phyloP scores from a whole-genome alignment of 2,797 vertebrate genomes.

The Poeciliopsis presidionis region DNA sequence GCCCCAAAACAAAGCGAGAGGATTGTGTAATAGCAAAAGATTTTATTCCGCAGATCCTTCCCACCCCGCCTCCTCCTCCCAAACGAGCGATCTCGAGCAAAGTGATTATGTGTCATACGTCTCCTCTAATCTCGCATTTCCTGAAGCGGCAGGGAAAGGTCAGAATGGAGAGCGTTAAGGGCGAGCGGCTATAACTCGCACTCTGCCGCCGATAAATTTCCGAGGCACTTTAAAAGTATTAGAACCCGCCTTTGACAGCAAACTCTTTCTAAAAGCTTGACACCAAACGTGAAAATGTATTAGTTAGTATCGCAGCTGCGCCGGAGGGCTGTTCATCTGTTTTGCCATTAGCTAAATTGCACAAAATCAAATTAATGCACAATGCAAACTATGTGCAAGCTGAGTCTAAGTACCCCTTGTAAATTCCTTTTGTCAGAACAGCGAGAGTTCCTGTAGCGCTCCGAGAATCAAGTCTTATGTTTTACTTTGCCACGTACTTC shows the following conservation, averaged over 20 bases:
- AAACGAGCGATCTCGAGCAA: not conserved
- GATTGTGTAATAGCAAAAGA: not conserved
- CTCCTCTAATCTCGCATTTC: conserved; percentile 4
- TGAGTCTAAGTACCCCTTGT: not conserved
- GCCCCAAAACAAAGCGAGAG: conserved; percentile 5
- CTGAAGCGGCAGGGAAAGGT: conserved; percentile 6
- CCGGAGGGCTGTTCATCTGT: not conserved
- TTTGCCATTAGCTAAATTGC: conserved; percentile 10
- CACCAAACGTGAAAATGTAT: not conserved
- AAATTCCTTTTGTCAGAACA: not conserved
- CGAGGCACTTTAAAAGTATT: not conserved
- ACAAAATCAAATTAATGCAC: conserved; percentile 10
- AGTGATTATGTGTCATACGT: not conserved
- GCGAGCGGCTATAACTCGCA: not conserved
- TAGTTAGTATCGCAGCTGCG: not conserved
- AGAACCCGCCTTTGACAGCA: not conserved
- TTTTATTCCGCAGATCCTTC: too few relatives aligned
- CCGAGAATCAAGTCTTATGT: not conserved
- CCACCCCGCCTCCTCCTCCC: not conserved
- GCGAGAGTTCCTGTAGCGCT: not conserved
- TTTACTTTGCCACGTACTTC: not conserved
- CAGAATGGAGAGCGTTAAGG: not conserved
- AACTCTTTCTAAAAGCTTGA: not conserved
- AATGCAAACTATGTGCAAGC: conserved; percentile 7
- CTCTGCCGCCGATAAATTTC: not conserved